Evolutionary conservation across 2,888 invertebrate genomes (phyloP), one percentile per base, ranked within the genome.

Genomic region (Lomographa bimaculata): DNA sequence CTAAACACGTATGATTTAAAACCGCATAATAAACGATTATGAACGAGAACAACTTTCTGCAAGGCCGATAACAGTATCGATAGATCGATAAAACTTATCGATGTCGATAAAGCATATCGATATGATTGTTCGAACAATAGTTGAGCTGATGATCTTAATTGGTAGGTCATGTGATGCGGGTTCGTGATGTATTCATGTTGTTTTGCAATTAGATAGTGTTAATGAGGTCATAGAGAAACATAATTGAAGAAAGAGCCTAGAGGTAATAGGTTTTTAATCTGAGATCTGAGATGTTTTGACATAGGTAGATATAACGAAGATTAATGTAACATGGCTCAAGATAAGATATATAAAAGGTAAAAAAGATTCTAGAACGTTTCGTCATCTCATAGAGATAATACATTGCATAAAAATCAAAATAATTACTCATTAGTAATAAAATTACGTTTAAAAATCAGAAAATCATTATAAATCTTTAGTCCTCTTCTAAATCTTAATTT

Each of bases 121-220:
- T 51, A 47, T 37, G n/a, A 45, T 47, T 40, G 8, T 17, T 38
- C 26, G 34, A 45, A 41, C 46, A 50, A 50, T 51, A 35, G 36
- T 26, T 18, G 6, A 23, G 34, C 28, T 40, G 35, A 44, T 47
- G 21, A 25, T 43, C 45, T 40, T 45, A 37, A 51, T 51, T 42
- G 45, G 37, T 40, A 43, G 41, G 46, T 44, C 28, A 34, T 36
- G n/a, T n/a, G 37, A 35, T 37, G 29, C 36, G 2, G 32, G 16
- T 21, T 42, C 42, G 45, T 51, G 47, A 45, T 39, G 16, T 21
- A 30, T 30, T 35, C 36, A 42, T 36, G 33, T 36, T 38, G 28
- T 50, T 27, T 35, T 39, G 45, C 37, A 45, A 49, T 39, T 27
- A 32, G 23, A n/a, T n/a, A 12, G 24, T 36, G 32, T 32, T 27